A percentile compares a stretch with the other conserved stretches of the same genome.
Evolutionary conservation across 2,113 vertebrate species (phyloP).

Genomic region (Cathartes aura): DNA sequence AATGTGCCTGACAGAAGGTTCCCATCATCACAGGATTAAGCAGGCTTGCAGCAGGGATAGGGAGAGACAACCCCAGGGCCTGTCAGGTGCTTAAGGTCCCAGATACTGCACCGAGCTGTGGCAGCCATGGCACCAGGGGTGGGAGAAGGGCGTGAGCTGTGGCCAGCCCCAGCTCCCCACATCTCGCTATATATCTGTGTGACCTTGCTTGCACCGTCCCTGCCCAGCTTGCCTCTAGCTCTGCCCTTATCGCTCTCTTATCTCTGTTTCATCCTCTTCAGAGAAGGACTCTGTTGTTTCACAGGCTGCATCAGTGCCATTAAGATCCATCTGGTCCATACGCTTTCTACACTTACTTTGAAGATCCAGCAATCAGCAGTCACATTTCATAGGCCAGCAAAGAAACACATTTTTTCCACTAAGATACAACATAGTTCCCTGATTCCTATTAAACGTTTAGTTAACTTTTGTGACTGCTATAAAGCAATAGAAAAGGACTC

Average conservation of each 20-base stretch:
- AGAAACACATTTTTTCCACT: not conserved
- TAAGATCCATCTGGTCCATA: not conserved
- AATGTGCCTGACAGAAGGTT: not conserved
- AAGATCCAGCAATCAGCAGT: not conserved
- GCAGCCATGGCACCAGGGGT: accelerated
- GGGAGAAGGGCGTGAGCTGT: not conserved
- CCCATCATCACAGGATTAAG: not conserved
- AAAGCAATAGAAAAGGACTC: not conserved
- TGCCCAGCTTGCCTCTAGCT: not conserved
- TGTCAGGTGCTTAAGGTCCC: not conserved
- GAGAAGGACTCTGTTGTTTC: not conserved
- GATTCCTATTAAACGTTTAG: not conserved
- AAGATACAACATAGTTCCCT: not conserved
- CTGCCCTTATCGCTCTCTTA: not conserved
- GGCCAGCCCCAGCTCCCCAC: not conserved
- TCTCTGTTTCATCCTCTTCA: not conserved
- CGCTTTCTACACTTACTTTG: not conserved
- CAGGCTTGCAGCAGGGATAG: not conserved
- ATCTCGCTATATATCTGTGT: accelerated
- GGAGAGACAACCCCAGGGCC: accelerated
- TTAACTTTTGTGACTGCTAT: not conserved
- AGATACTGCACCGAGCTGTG: accelerated
- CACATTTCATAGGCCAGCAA: not conserved
- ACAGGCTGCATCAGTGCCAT: not conserved
- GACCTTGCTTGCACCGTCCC: not conserved